Base-by-base conservation (phyloP, 2,888 invertebrate genomes). In the Lampropteryx suffumata region DNA sequence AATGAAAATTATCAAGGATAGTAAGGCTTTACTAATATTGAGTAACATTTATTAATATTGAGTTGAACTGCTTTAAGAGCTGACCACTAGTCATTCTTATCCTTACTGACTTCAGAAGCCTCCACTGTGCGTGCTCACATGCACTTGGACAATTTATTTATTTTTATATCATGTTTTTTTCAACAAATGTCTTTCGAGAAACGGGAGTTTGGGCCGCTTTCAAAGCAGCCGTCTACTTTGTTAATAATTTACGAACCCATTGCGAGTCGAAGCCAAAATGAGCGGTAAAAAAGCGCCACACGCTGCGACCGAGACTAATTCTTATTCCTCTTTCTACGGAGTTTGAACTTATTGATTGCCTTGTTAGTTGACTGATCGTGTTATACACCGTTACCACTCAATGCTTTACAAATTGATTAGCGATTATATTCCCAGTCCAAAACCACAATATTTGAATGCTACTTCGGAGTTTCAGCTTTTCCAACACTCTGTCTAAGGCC, bases 361-460 rank as follows among this genome's bases (percentile, higher is more conserved):
- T 56, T 61, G 61, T 62, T 52, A 53, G 47, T 62, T 61, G 59
- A 61, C 52, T 51, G 56, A 47, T 55, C 58, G 43, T 55, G 55
- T 56, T n/a, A 57, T 43, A 14, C 48, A 49, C 42, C 46, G 41
- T 53, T 53, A 52, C 48, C 49, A 43, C 30, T 36, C n/a, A 37
- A 43, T 42, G 47, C 39, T 48, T 13, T 41, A 46, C 32, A 37
- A 51, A 51, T 41, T 45, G 44, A 26, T 36, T 30, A n/a, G n/a
- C 26, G 8, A 8, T n/a, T 34, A n/a, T n/a, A 2, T 17, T 17
- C 17, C 17, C 17, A 17, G 4, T 17, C n/a, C n/a, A n/a, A n/a
- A n/a, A n/a, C n/a, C n/a, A n/a, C n/a, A n/a, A n/a, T n/a, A n/a
- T n/a, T n/a, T n/a, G n/a, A n/a, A n/a, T n/a, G n/a, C n/a, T n/a